Conservation (phyloP, 2,888 invertebrate species). For the Blastobasis adustella region DNA sequence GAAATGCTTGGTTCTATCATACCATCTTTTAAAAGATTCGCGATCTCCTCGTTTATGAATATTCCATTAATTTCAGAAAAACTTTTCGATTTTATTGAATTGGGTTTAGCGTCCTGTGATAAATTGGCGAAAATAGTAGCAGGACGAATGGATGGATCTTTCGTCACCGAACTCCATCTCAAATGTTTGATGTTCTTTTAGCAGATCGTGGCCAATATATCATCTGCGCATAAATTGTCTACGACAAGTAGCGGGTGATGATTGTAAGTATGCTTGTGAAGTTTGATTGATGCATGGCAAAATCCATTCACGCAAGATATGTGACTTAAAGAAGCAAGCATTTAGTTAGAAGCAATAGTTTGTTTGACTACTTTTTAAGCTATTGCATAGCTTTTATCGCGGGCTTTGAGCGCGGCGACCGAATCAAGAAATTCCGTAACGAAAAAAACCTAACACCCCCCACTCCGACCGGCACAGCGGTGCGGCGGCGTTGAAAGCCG, state of each 20-base stretch:
- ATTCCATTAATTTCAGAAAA: background rate
- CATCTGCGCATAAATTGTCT: background rate
- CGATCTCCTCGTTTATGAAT: background rate
- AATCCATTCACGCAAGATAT: background rate
- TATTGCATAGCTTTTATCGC: background rate
- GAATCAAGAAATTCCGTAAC: too few species aligned
- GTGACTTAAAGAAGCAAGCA: background rate
- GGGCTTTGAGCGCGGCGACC: too few species aligned
- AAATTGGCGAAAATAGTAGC: background rate
- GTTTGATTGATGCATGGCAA: background rate
- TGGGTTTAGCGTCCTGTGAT: background rate
- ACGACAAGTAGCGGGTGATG: background rate
- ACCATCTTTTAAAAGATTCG: background rate
- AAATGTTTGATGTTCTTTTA: background rate
- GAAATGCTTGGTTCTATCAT: slow-evolving; percentile 8
- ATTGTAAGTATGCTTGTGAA: background rate
- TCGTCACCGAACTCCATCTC: background rate
- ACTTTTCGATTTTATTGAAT: background rate
- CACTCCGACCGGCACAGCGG: too few species aligned
- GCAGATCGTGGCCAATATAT: background rate
- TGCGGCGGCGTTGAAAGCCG: too few species aligned
- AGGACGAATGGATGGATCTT: background rate
- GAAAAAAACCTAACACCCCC: too few species aligned
- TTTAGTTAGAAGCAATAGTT: background rate
- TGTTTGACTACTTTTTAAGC: background rate